phyloP scores from a whole-genome alignment of 2,113 vertebrate genomes.

The Rhegmatorhina hoffmannsi region DNA sequence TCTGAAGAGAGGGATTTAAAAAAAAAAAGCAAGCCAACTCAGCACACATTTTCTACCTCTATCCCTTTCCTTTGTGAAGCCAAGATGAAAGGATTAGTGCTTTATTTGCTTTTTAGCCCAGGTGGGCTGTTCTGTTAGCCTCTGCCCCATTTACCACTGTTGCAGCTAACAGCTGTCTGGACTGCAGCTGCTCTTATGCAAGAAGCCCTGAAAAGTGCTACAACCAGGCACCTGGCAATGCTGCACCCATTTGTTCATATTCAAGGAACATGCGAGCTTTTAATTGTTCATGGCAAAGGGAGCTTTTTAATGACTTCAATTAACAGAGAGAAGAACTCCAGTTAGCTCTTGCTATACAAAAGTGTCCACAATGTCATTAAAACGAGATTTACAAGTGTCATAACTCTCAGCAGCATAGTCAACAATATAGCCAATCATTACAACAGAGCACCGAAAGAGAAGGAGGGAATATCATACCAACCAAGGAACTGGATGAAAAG shows the following conservation, averaged over 20 bases:
- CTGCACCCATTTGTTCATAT: conserved; percentile 11
- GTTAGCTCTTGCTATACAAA: conserved; percentile 71
- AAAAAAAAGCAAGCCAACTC: not conserved
- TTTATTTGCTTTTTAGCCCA: not conserved
- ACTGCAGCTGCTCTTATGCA: conserved; percentile 4
- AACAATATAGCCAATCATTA: conserved; percentile 69
- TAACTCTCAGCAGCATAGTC: conserved; percentile 64
- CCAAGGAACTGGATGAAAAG: not conserved
- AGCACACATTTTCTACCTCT: not conserved
- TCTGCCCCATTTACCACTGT: not conserved
- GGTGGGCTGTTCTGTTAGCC: not conserved
- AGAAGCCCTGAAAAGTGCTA: not conserved
- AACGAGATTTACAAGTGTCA: conserved; percentile 73
- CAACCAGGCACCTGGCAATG: not conserved
- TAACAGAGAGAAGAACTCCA: conserved; percentile 71
- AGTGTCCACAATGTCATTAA: conserved; percentile 70
- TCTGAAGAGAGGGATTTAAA: not conserved
- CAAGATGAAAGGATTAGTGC: not conserved
- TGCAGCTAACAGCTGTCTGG: not conserved
- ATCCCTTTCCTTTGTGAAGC: not conserved
- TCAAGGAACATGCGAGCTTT: conserved; percentile 63
- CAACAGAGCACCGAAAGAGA: conserved; percentile 61
- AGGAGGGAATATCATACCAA: conserved; percentile 35
- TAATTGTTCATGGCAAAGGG: conserved; percentile 67
- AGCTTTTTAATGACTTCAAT: conserved; percentile 74